Evolutionary conservation across 2,797 vertebrate species (phyloP).

Genomic region (Neostethus bicornis): DNA sequence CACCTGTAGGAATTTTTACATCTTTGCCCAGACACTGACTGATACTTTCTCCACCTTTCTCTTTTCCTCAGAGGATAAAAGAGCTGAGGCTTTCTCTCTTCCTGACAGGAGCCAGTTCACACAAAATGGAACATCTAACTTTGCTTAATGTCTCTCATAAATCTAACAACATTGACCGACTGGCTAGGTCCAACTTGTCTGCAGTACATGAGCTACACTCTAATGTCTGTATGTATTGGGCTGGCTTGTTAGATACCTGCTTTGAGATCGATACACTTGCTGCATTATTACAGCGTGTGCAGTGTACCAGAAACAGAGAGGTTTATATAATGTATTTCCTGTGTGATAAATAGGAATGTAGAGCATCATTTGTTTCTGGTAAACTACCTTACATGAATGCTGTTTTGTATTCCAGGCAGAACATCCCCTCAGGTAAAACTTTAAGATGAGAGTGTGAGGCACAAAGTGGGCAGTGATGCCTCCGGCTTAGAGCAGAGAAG

Average conservation of each 20-base stretch:
- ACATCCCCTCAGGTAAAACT: slow-evolving; percentile 34
- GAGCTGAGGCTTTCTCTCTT: slow-evolving; percentile 15
- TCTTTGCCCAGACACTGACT: slow-evolving; percentile 3
- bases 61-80: slow-evolving; percentile 28
- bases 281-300: slow-evolving; percentile 54
- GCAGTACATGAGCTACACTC: slow-evolving; percentile 49
- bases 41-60: slow-evolving; percentile 35
- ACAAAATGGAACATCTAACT: slow-evolving; percentile 59
- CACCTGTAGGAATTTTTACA: slow-evolving; percentile 34
- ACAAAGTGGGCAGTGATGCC: slow-evolving; percentile 28
- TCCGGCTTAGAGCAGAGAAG: slow-evolving; percentile 18
- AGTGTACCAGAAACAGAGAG: slow-evolving; percentile 42
- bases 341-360: slow-evolving; percentile 39
- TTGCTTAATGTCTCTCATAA: slow-evolving; percentile 63
- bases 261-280: slow-evolving; percentile 57
- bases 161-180: slow-evolving; percentile 58
- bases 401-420: slow-evolving; percentile 34
- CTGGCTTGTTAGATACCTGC: slow-evolving; percentile 48
- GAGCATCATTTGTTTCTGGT: slow-evolving; percentile 36
- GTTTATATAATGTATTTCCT: slow-evolving; percentile 31
- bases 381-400: slow-evolving; percentile 35
- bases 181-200: slow-evolving; percentile 45
- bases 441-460: slow-evolving; percentile 26
- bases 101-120: slow-evolving; percentile 54
- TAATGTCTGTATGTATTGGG: slow-evolving; percentile 50